phyloP scores from a whole-genome alignment of 2,888 invertebrate species.

The Embidobia sp. region DNA sequence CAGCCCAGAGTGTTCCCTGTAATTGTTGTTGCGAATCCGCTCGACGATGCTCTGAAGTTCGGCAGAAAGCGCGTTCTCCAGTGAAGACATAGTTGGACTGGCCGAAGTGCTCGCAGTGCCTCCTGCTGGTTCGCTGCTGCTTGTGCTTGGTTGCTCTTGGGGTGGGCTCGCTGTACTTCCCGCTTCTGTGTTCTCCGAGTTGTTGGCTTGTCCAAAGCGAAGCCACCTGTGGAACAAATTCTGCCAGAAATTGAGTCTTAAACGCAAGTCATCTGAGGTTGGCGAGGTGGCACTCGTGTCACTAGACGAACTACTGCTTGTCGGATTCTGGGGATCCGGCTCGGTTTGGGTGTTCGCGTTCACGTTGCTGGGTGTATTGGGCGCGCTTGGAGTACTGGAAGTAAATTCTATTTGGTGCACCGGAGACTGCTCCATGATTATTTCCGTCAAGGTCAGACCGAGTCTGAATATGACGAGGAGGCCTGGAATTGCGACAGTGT shows the following conservation, averaged over 20 bases:
- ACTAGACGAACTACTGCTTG: neutral
- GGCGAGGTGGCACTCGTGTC: neutral
- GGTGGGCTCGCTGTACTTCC: neutral
- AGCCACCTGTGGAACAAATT: neutral
- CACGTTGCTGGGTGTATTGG: neutral
- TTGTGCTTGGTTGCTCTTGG: slow-evolving; percentile 19
- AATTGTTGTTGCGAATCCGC: slow-evolving; percentile 65
- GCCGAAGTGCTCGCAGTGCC: neutral
- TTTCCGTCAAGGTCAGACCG: neutral
- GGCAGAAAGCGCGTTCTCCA: slow-evolving; percentile 48
- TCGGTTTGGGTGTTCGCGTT: slow-evolving; percentile 18
- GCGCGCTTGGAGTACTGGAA: neutral
- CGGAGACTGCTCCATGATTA: slow-evolving; percentile 22
- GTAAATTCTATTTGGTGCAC: neutral
- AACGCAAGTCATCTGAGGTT: neutral
- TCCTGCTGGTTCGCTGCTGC: neutral
- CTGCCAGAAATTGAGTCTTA: slow-evolving; percentile 11
- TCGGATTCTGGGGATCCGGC: neutral
- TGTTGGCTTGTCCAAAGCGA: slow-evolving; percentile 1
- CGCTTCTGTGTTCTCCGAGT: neutral
- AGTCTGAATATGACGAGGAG: neutral
- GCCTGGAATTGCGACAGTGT: slow-evolving; percentile 8
- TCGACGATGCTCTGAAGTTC: slow-evolving; percentile 72
- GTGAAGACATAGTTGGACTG: slow-evolving; percentile 15
- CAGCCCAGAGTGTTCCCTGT: slow-evolving; percentile 16